A percentile compares a stretch with the other conserved stretches of the same genome.
Evolutionary conservation across 1,140 invertebrate genomes (phyloP).

Genomic region (Tetragonula clypearis): DNA sequence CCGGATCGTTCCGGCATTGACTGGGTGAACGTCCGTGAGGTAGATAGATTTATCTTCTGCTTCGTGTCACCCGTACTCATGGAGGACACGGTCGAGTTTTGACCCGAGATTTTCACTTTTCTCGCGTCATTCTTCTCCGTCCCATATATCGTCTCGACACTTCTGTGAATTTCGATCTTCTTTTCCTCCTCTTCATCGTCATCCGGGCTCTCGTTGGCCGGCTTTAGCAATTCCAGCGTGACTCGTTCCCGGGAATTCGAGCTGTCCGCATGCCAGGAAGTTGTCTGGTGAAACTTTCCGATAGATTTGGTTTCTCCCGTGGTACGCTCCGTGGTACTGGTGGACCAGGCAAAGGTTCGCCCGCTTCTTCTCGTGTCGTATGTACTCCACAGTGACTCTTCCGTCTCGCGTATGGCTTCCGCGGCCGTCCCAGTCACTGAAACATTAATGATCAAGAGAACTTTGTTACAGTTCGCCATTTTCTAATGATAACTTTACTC

Average conservation of each 20-base stretch:
- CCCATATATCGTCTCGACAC: background rate
- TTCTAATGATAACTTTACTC: background rate
- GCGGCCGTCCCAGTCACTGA: constrained; percentile 70
- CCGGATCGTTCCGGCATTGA: constrained; percentile 25
- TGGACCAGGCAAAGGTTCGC: constrained; percentile 48
- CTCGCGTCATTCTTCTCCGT: constrained; percentile 4
- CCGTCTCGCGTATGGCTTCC: constrained; percentile 54
- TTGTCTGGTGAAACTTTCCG: constrained; percentile 49
- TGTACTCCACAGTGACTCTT: constrained; percentile 63
- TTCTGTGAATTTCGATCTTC: constrained; percentile 10
- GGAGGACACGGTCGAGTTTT: constrained; percentile 43
- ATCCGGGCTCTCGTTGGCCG: background rate
- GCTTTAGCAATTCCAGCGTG: background rate
- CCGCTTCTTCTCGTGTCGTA: constrained; percentile 58
- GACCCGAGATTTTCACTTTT: constrained; percentile 10
- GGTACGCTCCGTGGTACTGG: constrained; percentile 43
- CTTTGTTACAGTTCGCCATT: background rate
- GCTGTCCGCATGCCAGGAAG: constrained; percentile 48
- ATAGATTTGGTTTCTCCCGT: constrained; percentile 32
- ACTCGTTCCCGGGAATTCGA: constrained; percentile 18
- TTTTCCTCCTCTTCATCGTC: constrained; percentile 31
- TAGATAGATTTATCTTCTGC: constrained; percentile 51
- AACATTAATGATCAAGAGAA: constrained; percentile 56
- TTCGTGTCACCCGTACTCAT: constrained; percentile 19
- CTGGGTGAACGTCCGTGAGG: constrained; percentile 41